Conservation (phyloP, 1,140 invertebrate genomes). For the Rhysida immarginata region DNA sequence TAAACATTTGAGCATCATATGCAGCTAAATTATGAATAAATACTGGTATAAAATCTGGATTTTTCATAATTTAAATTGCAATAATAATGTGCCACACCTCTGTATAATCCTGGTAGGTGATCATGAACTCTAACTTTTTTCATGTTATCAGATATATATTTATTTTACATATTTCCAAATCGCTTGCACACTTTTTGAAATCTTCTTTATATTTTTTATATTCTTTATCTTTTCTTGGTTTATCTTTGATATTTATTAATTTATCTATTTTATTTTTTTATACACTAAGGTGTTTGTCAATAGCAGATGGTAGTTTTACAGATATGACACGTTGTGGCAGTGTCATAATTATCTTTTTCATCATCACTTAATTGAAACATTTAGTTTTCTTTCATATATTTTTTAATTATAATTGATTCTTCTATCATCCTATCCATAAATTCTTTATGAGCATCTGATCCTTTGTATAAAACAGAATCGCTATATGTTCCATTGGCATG, state of each 20-base stretch:
- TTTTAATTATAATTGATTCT: background rate
- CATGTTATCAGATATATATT: too few species aligned
- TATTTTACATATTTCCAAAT: too few species aligned
- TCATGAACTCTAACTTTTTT: background rate
- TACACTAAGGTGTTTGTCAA: background rate
- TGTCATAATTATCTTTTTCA: background rate
- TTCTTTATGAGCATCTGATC: background rate
- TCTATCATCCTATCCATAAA: background rate
- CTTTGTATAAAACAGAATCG: background rate
- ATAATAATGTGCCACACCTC: background rate
- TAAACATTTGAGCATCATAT: conserved; percentile 27
- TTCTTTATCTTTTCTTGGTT: too few species aligned
- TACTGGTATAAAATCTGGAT: conserved; percentile 21
- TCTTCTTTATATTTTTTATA: too few species aligned
- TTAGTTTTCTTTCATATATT: background rate
- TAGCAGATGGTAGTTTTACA: background rate
- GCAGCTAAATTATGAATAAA: conserved; percentile 29
- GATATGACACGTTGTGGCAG: background rate
- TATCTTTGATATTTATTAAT: too few species aligned
- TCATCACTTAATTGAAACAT: background rate
- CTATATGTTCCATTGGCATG: background rate
- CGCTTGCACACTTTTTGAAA: too few species aligned
- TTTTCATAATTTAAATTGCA: conserved; percentile 14
- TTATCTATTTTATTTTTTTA: too few species aligned
- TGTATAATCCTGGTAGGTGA: background rate